Base-by-base conservation (phyloP, 2,797 vertebrate genomes). In the Sparus aurata region DNA sequence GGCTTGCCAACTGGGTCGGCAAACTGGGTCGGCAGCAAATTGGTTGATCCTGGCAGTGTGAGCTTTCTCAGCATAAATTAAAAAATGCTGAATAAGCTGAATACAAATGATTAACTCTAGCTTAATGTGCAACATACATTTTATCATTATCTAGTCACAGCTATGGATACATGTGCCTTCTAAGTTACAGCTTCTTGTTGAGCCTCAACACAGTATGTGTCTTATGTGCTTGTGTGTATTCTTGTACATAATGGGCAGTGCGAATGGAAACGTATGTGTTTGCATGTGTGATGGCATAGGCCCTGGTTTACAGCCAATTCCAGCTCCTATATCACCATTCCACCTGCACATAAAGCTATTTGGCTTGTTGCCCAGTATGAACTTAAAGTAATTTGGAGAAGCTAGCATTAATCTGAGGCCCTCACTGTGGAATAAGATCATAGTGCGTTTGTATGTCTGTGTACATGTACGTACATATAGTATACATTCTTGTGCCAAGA, bases 311-410 rank as follows among this genome's bases (percentile, higher is more conserved):
- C 61, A 70, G 66, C 20, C 79, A 75, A 65, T 50, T 75, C 50
- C 55, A 61, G 79, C 73, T 80, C 58, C 63, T 83, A 67, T 63
- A 79, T 86, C 61, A 55, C 67, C 53, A 61, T 75, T 84, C 47
- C 54, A 78, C 84, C 76, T 78, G 79, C 80, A 80, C 67, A 73
- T 49, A 27, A 55, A 76, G 77, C 58, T 62, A 30, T 84, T 79
- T 88, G 87, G 89, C 85, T 75, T 64, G 25, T 18, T 67, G 79
- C 88, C 86, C 70, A 71, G 78, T 60, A 30, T 73, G 45, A 75
- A 87, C 79, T 89, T 82, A 73, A 83, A 85, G 83, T 85, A 85
- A 91, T 88, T 85, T 90, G 82, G 66, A 90, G 83, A 78, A 76
- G 67, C 83, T 69, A 84, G 81, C 87, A 89, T 91, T 85, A 82